These are phyloP conservation scores for Panulirus ornatus DNA, from an alignment of 1,140 invertebrate species.

Conservation along the genomic window DNA sequence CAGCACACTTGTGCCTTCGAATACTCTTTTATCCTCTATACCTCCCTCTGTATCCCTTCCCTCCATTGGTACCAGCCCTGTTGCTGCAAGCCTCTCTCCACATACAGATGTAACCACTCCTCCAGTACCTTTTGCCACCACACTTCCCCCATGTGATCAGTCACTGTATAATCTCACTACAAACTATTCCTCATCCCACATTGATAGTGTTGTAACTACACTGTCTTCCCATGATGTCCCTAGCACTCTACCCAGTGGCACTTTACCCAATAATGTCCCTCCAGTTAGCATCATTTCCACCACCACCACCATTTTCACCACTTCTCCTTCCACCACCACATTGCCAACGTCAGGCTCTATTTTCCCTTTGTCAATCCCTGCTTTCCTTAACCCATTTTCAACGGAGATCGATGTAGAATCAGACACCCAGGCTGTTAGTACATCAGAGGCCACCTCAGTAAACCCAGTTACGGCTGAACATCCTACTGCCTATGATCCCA, in stretches of 20 bases:
- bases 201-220: neutral
- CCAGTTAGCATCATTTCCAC: neutral
- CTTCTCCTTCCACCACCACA: neutral
- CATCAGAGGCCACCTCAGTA: neutral
- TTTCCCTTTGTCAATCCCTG: conserved; percentile 26
- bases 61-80: neutral
- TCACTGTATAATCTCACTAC: neutral
- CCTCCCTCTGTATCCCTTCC: neutral
- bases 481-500: neutral
- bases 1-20: no score
- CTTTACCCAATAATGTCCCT: no score
- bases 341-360: neutral
- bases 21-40: no score
- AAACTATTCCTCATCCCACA: neutral
- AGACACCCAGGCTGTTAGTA: neutral
- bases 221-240: neutral
- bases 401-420: neutral
- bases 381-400: conserved; percentile 42
- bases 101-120: no score
- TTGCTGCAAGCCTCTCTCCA: neutral
- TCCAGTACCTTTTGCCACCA: neutral
- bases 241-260: neutral
- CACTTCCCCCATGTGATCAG: neutral
- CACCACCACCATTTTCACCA: neutral
- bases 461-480: neutral